Conservation (phyloP, 2,113 vertebrate genomes). For the Grus americana region DNA sequence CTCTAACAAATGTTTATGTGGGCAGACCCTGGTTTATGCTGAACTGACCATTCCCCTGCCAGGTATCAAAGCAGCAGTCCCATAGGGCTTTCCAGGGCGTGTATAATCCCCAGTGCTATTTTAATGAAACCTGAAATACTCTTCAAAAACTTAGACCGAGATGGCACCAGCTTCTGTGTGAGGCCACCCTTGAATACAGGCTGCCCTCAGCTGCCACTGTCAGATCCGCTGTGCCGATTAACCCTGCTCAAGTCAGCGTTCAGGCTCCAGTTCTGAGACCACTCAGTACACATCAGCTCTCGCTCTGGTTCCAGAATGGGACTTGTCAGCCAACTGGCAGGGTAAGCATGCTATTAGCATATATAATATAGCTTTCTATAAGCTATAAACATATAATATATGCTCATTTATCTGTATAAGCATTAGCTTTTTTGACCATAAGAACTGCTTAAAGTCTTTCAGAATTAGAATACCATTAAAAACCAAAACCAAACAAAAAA, state of each 20-base stretch:
- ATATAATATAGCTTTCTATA: accelerated
- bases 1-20: not conserved
- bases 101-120: not conserved
- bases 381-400: accelerated
- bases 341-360: accelerated
- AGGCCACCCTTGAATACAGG: not conserved
- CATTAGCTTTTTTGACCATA: too few relatives aligned
- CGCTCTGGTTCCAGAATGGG: accelerated
- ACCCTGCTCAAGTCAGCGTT: accelerated
- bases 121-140: not conserved
- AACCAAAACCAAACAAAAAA: not conserved
- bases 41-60: not conserved
- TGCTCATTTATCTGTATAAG: not conserved
- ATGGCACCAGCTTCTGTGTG: accelerated
- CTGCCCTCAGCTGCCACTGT: not conserved
- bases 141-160: not conserved
- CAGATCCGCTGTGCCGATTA: accelerated
- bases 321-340: not conserved
- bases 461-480: not conserved
- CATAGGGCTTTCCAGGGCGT: accelerated
- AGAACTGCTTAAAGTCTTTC: not conserved
- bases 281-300: accelerated
- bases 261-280: not conserved
- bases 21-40: not conserved
- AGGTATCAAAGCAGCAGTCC: not conserved